Base-by-base conservation (phyloP, 2,888 invertebrate species). In the Brachynemurus nebulosus region DNA sequence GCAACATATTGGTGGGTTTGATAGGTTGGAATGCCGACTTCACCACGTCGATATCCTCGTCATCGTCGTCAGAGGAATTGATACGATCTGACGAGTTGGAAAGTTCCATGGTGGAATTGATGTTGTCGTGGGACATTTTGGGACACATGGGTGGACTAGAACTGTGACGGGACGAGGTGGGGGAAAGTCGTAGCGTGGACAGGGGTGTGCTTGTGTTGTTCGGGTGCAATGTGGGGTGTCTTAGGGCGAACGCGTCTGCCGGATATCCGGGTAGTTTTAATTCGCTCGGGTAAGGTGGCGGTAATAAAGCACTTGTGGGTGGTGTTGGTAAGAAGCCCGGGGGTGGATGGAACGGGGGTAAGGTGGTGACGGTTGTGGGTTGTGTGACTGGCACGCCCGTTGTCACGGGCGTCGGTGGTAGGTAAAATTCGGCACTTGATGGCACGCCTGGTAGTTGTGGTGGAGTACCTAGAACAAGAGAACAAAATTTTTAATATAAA, bases 11-110 rank as follows among this genome's bases (percentile, higher is more conserved):
- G 47, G 74, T 74, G 1, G 75, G 72, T 50, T 71, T 66, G 42
- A 78, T 77, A 17, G 80, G 79, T 40, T 78, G 76, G 61, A 80
- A 83, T 2, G 82, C 82, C 0, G 82, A 82, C 54, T 78, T 79
- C 0, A 82, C 82, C 18, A 82, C 82, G 56, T 81, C 82, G 53
- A 81, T 81, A 45, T 77, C 76, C 55, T 80, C 80, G 47, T 81
- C 80, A 38, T 80, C 80, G 1, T 78, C 78, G 48, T 73, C 73
- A 46, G 75, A 76, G 4, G 76, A 72, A 39, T 66, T 63, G n/a
- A n/a, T n/a, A n/a, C n/a, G n/a, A n/a, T n/a, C n/a, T n/a, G n/a
- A n/a, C n/a, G n/a, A n/a, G n/a, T n/a, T n/a, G 1, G 73, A 74
- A 19, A 72, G 71, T 27, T 75, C 76, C 48, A 74, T 69, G 9